Percentiles rank a stretch among this genome's conserved stretches.
These are phyloP conservation scores for Liasis olivaceus DNA, from an alignment of 2,797 vertebrate species.

Conservation along the genomic window DNA sequence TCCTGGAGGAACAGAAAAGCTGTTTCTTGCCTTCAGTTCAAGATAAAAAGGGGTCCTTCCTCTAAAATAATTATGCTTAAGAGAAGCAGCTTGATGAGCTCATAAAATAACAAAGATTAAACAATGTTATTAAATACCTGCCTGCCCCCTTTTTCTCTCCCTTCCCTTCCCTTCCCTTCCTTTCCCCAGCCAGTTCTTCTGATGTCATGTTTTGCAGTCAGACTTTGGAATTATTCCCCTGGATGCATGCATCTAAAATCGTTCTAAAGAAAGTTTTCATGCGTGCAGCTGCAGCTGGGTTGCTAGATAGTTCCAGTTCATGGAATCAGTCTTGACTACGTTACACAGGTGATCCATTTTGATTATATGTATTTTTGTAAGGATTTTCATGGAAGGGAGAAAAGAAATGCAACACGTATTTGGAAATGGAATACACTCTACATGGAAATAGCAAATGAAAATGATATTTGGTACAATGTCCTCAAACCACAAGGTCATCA, in stretches of 20 bases:
- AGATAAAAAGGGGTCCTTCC: slow-evolving; percentile 11
- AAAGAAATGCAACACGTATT: background rate
- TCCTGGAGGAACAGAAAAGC: slow-evolving; percentile 2
- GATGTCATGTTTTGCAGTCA: slow-evolving; percentile 6
- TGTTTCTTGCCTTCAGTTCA: slow-evolving; percentile 39
- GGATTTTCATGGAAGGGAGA: background rate
- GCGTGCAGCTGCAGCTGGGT: background rate
- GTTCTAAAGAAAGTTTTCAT: background rate
- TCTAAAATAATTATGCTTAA: background rate
- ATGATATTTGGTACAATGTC: background rate
- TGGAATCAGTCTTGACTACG: background rate
- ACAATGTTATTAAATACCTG: slow-evolving; percentile 2
- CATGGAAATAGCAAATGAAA: slow-evolving; percentile 1
- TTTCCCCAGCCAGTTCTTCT: background rate
- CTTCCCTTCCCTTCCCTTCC: background rate
- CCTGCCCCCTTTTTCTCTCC: background rate
- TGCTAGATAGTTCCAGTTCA: background rate
- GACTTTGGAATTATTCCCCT: background rate
- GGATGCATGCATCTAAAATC: background rate
- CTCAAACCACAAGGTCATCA: slow-evolving; percentile 18
- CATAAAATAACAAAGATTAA: slow-evolving; percentile 9
- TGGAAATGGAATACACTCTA: background rate
- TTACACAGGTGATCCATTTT: background rate
- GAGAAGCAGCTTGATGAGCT: slow-evolving; percentile 10
- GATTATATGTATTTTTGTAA: background rate